phyloP scores from a whole-genome alignment of 2,113 vertebrate species.

The Entomyzon cyanotis region DNA sequence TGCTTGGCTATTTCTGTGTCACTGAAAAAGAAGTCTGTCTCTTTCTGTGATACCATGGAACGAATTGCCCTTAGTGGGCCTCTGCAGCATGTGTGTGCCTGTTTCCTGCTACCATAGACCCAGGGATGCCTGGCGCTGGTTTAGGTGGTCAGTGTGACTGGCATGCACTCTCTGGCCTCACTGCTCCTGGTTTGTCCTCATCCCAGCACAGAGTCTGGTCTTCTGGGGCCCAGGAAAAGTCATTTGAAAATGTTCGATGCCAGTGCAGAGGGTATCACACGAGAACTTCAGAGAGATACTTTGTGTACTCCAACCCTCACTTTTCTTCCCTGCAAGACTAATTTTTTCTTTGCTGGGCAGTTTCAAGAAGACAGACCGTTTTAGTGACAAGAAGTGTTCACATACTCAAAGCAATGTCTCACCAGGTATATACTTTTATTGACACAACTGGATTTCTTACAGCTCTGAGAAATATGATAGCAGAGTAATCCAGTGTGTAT shows the following conservation, averaged over 20 bases:
- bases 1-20: not conserved
- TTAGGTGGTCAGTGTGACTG: not conserved
- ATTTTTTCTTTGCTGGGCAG: not conserved
- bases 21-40: not conserved
- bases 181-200: not conserved
- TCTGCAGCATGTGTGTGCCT: not conserved
- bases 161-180: not conserved
- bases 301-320: not conserved
- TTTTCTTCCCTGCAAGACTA: not conserved
- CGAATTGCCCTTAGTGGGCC: too few species aligned
- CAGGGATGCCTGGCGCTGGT: not conserved
- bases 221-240: not conserved
- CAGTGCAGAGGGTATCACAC: not conserved
- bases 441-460: not conserved
- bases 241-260: not conserved
- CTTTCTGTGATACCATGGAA: not conserved
- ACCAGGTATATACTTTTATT: not conserved
- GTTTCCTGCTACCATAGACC: not conserved
- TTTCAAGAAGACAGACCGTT: not conserved
- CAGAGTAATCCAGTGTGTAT: not conserved
- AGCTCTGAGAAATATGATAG: not conserved
- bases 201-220: fast-evolving
- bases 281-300: not conserved
- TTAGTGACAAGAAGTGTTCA: not conserved
- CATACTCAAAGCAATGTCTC: not conserved